A percentile compares a stretch with the other conserved stretches of the same genome.
These are phyloP conservation scores for Neodontobutis hainanensis DNA, from an alignment of 2,113 vertebrate species.

Conservation along the genomic window DNA sequence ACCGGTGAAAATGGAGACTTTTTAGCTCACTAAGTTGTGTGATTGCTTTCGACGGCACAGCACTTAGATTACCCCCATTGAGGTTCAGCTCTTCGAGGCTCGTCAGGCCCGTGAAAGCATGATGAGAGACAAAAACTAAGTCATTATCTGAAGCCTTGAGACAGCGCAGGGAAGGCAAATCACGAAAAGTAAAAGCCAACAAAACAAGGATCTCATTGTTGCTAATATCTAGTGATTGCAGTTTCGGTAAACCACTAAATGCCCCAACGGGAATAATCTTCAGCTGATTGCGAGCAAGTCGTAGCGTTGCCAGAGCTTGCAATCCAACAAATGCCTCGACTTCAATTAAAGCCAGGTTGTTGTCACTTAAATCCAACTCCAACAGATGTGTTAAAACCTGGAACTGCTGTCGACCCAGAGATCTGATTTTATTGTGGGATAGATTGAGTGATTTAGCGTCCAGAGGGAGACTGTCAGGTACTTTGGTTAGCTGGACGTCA, in stretches of 20 bases:
- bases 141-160: slow-evolving; percentile 79
- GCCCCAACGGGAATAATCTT: slow-evolving; percentile 81
- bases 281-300: slow-evolving; percentile 80
- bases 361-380: slow-evolving; percentile 86
- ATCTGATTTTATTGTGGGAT: slow-evolving; percentile 81
- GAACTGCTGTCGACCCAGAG: slow-evolving; percentile 78
- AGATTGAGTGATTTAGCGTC: slow-evolving; percentile 80
- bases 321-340: slow-evolving; percentile 81
- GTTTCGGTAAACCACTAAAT: slow-evolving; percentile 78
- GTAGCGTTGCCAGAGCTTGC: slow-evolving; percentile 68
- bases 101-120: slow-evolving; percentile 79
- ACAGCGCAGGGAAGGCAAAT: slow-evolving; percentile 73
- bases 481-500: slow-evolving; percentile 61
- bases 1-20: slow-evolving; percentile 72
- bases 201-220: slow-evolving; percentile 86
- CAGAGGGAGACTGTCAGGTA: slow-evolving; percentile 74
- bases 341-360: slow-evolving; percentile 81
- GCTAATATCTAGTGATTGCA: slow-evolving; percentile 83
- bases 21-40: slow-evolving; percentile 72
- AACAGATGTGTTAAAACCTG: slow-evolving; percentile 71
- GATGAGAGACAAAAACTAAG: slow-evolving; percentile 81
- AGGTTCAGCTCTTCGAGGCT: slow-evolving; percentile 79
- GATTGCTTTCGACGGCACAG: slow-evolving; percentile 80
- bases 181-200: slow-evolving; percentile 84
- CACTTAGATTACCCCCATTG: slow-evolving; percentile 84